Evolutionary conservation across 2,888 invertebrate species (phyloP), one percentile per base, ranked within the genome.

Genomic region (Bombyx huttoni): DNA sequence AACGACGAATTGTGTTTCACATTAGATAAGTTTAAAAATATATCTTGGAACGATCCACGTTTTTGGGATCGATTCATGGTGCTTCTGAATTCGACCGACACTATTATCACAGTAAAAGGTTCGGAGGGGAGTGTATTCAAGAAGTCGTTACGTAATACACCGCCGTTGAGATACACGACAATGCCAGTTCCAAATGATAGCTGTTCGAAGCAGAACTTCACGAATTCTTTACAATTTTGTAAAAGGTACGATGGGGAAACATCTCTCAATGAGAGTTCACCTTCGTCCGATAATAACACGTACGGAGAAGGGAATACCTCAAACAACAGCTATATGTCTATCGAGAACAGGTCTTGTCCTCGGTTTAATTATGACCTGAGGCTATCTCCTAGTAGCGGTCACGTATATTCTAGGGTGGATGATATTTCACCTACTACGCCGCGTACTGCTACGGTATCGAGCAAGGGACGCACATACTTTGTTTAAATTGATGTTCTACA

Each of bases 31-130:
- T 91, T 93, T 86, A 90, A 91, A 51, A 92, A 91, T 66, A 90
- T 93, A 62, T 90, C 92, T 54, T 94, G 93, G 92, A 92, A 91
- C 59, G 95, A 96, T 70, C 91, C 92, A 51, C 90, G 94, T 58
- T 96, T 96, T 82, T 96, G 96, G 96, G 94, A 95, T 66, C 94
- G 94, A 76, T 89, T 96, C 57, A 90, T 93, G 72, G 91, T 93
- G 54, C 91, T 95, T 88, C 93, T 94, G 48, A 94, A 95, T 75
- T 92, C 93, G 6, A 88, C 87, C 35, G 88, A 88, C 63, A 88
- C 87, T 57, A 86, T 88, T 71, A 89, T 90, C 56, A 90, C 88
- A 13, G 75, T 88, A 53, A 81, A 81, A 73, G 73, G 78, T 58
- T 73, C 82, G 52, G 79, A 88, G 55, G 84, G 81, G 61, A 82